Percentiles rank a stretch among this genome's conserved stretches.
phyloP scores from a whole-genome alignment of 2,888 invertebrate species.

The Xestia ashworthii region DNA sequence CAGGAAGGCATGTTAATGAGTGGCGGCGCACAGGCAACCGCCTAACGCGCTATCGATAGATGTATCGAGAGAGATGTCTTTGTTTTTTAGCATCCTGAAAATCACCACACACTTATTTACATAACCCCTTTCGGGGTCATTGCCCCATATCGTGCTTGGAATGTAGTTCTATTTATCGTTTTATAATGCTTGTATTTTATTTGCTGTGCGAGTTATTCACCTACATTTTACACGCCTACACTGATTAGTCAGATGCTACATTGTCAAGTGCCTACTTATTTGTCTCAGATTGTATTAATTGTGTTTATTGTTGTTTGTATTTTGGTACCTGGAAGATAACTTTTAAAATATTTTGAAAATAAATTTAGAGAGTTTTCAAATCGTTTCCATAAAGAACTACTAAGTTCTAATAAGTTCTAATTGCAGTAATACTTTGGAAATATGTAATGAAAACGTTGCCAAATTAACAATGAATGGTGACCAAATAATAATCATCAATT shows the following conservation, averaged over 20 bases:
- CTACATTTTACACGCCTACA: conserved; percentile 51
- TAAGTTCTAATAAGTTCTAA: background rate
- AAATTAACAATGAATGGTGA: conserved; percentile 11
- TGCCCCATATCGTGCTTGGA: conserved; percentile 71
- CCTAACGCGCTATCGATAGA: conserved; percentile 51
- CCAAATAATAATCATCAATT: conserved; percentile 10
- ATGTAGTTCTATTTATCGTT: conserved; percentile 43
- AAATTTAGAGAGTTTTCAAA: background rate
- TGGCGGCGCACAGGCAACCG: conserved; percentile 62
- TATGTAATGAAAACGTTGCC: conserved; percentile 10
- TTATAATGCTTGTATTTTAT: conserved; percentile 48
- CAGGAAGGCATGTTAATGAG: conserved; percentile 71
- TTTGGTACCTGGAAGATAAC: conserved; percentile 6
- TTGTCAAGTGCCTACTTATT: conserved; percentile 36
- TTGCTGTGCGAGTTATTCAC: conserved; percentile 63
- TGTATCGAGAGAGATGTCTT: conserved; percentile 49
- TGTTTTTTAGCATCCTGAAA: conserved; percentile 48
- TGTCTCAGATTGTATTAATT: conserved; percentile 25
- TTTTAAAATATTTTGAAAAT: background rate
- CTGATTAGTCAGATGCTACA: conserved; percentile 52
- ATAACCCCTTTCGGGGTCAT: conserved; percentile 79
- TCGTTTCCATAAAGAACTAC: background rate
- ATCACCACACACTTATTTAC: conserved; percentile 71
- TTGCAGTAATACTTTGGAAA: background rate
- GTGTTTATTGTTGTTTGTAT: conserved; percentile 33